Evolutionary conservation across 2,797 vertebrate genomes (phyloP).

Genomic region (Xenentodon cancila): DNA sequence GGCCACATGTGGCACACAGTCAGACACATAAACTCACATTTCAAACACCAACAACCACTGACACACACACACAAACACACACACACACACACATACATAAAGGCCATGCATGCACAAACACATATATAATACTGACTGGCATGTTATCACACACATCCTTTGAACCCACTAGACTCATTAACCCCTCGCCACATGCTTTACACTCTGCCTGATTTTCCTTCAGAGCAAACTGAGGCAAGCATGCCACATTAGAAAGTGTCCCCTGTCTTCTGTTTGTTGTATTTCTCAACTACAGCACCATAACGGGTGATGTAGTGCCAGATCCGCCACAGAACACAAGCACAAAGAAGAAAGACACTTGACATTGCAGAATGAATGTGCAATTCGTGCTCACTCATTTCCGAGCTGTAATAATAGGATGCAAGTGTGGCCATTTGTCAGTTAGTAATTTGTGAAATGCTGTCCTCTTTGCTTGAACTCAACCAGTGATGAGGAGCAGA

Average conservation of each 20-base stretch:
- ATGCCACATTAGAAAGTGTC: conserved; percentile 25
- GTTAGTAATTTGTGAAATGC: conserved; percentile 42
- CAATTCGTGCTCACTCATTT: conserved; percentile 45
- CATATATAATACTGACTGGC: conserved; percentile 46
- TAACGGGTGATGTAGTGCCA: background rate
- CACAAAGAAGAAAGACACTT: conserved; percentile 28
- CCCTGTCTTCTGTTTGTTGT: conserved; percentile 37
- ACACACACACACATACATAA: conserved; percentile 40
- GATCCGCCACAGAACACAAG: conserved; percentile 15
- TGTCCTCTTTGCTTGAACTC: conserved; percentile 55
- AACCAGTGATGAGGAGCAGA: conserved; percentile 49
- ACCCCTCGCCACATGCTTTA: conserved; percentile 61
- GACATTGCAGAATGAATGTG: conserved; percentile 19
- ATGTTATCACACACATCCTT: conserved; percentile 36
- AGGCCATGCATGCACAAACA: conserved; percentile 41
- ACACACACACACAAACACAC: conserved; percentile 38
- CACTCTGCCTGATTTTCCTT: conserved; percentile 22
- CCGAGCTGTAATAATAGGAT: conserved; percentile 42
- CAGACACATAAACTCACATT: conserved; percentile 65
- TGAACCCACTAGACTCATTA: conserved; percentile 57
- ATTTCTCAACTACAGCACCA: conserved; percentile 14
- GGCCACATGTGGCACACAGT: conserved; percentile 68
- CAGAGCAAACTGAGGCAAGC: conserved; percentile 28
- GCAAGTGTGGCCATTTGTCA: conserved; percentile 49
- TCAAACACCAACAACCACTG: conserved; percentile 24